Base-by-base conservation (phyloP, 2,888 invertebrate genomes). In the Acronicta aceris region DNA sequence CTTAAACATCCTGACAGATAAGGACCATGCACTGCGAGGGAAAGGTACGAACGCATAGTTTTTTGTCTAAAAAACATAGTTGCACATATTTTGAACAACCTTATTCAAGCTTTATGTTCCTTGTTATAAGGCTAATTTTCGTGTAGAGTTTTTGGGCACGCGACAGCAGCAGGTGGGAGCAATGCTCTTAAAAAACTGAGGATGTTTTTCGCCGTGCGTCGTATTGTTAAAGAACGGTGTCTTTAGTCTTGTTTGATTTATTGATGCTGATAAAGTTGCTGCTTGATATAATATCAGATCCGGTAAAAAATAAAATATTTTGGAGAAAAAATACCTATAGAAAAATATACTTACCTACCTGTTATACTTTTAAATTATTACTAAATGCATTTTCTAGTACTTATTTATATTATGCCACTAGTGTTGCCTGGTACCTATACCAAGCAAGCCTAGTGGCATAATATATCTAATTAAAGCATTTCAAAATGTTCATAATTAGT, bases 101-200 rank as follows among this genome's bases (percentile, higher is more conserved):
- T 3, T 74, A 64, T 65, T 50, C 59, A 40, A 65, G 74, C 81
- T 78, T 71, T 86, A 80, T 48, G 0, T 0, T 0, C 0, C 15
- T 56, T 0, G 2, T 0, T 0, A 50, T 81, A 87, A 71, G 72
- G 83, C 53, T 53, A 36, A 52, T 27, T 71, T 64, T 86, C 0
- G 56, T 33, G 49, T 61, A 43, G 15, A 15, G 10, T 16, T 25
- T 36, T 27, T 47, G 60, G 88, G 93, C 94, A 94, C 94, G 93
- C 92, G 94, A 91, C 93, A 88, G 81, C 85, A 89, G 94, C 94
- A 94, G 94, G 94, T 94, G 94, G 88, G 85, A 90, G 84, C 86
- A 78, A 80, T 82, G 83, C 74, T 88, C 85, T 92, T 91, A 91
- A 93, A 93, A 94, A 93, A 91, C 88, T 81, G 85, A 90, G 85